A percentile compares a stretch with the other conserved stretches of the same genome.
Evolutionary conservation across 2,888 invertebrate genomes (phyloP).

Genomic region (Eristalis tenax): DNA sequence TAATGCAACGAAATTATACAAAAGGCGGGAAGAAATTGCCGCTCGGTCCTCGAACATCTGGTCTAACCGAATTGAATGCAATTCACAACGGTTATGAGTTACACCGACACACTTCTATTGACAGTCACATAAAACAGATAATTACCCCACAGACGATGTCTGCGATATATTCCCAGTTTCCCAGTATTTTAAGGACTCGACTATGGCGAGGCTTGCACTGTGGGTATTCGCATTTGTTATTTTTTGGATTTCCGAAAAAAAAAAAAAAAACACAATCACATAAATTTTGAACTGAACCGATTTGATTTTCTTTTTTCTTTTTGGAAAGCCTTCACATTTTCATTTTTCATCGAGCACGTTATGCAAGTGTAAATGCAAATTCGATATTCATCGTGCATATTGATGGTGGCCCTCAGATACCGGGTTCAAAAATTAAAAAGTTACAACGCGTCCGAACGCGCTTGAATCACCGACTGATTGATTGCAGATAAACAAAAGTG

Average conservation of each 20-base stretch:
- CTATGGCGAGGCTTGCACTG: too few species aligned
- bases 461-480: constrained; percentile 27
- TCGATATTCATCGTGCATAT: constrained; percentile 47
- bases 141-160: constrained; percentile 39
- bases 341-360: constrained; percentile 56
- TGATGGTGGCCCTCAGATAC: constrained; percentile 41
- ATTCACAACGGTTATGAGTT: background rate
- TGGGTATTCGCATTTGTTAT: too few species aligned
- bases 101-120: background rate
- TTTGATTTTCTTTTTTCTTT: background rate
- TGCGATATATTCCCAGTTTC: constrained; percentile 32
- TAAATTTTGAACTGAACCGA: background rate
- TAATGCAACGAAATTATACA: background rate
- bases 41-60: background rate
- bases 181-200: background rate
- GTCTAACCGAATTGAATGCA: background rate
- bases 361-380: constrained; percentile 58
- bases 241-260: background rate
- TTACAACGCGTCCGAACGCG: background rate
- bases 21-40: constrained; percentile 1
- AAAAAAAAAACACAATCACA: background rate
- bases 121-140: constrained; percentile 58
- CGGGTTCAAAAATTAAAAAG: constrained; percentile 37
- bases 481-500: constrained; percentile 34
- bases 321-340: constrained; percentile 52